Evolutionary conservation across 2,888 invertebrate genomes (phyloP).

Genomic region (Pterostichus niger): DNA sequence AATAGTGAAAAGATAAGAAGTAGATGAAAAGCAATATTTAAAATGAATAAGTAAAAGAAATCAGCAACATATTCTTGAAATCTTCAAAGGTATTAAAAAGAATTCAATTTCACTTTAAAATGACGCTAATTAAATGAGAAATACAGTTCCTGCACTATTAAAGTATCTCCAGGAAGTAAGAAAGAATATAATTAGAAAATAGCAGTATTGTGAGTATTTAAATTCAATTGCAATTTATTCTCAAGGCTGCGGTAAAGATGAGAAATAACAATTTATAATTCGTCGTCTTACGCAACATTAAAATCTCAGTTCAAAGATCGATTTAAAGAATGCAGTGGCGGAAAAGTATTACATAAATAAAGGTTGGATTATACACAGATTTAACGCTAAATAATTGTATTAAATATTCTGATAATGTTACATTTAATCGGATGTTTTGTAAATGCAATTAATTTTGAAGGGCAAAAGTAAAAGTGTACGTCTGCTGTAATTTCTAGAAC

Average conservation of each 20-base stretch:
- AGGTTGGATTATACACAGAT: constrained; percentile 5
- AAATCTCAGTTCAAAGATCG: constrained; percentile 1
- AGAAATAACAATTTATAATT: constrained; percentile 31
- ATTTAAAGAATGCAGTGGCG: background rate
- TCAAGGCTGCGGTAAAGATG: constrained; percentile 15
- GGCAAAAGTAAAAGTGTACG: background rate
- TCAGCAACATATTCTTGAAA: no score
- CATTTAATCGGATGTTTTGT: background rate
- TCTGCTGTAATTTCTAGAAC: background rate
- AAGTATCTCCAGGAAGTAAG: no score
- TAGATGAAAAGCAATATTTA: no score
- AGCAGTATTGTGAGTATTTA: constrained; percentile 12
- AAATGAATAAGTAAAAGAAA: no score
- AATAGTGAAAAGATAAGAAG: no score
- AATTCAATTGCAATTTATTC: constrained; percentile 20
- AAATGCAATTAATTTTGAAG: background rate
- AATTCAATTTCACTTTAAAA: no score
- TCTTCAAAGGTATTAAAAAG: no score
- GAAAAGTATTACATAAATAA: background rate
- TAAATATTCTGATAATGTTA: background rate
- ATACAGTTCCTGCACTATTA: no score
- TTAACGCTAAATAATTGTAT: background rate
- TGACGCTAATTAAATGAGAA: no score
- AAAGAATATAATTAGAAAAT: background rate
- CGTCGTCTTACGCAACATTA: constrained; percentile 12